Conservation (phyloP, 1,140 invertebrate genomes). For the Drosophila lacertosa region DNA sequence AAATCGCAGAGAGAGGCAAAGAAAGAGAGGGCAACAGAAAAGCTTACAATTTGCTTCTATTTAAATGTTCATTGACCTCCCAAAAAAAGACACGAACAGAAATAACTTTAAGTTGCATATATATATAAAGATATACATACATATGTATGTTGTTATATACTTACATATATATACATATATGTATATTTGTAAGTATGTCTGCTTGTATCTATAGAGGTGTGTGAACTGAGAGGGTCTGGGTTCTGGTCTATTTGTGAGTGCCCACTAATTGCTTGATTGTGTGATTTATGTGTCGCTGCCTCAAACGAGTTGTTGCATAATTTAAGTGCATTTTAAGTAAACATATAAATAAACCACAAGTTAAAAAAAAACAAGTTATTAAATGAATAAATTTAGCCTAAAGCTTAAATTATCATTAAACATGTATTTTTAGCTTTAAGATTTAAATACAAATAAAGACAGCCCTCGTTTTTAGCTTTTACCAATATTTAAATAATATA, state of each 20-base stretch:
- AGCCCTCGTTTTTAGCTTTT: too few species aligned
- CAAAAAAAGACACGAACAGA: conserved; percentile 25
- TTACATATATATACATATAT: neutral
- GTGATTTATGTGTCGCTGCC: neutral
- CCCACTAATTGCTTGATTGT: conserved; percentile 18
- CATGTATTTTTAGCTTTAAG: too few species aligned
- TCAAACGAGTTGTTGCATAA: neutral
- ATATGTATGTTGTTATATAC: neutral
- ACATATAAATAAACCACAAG: neutral
- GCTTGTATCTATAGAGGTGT: conserved; percentile 4
- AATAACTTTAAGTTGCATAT: conserved; percentile 10
- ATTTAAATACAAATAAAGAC: too few species aligned
- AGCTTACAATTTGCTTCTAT: conserved; percentile 68
- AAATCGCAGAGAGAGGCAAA: conserved; percentile 25
- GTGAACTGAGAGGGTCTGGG: neutral
- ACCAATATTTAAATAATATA: too few species aligned
- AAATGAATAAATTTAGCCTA: neutral
- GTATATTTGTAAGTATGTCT: conserved; percentile 4
- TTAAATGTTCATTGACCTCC: conserved; percentile 72
- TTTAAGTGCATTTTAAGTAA: neutral
- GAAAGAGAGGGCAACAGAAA: conserved; percentile 24
- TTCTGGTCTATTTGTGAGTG: neutral
- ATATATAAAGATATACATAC: conserved; percentile 4
- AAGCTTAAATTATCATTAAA: too few species aligned
- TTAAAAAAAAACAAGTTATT: too few species aligned